These are phyloP conservation scores for Fragum fragum DNA, from an alignment of 2,888 invertebrate species.

Conservation along the genomic window DNA sequence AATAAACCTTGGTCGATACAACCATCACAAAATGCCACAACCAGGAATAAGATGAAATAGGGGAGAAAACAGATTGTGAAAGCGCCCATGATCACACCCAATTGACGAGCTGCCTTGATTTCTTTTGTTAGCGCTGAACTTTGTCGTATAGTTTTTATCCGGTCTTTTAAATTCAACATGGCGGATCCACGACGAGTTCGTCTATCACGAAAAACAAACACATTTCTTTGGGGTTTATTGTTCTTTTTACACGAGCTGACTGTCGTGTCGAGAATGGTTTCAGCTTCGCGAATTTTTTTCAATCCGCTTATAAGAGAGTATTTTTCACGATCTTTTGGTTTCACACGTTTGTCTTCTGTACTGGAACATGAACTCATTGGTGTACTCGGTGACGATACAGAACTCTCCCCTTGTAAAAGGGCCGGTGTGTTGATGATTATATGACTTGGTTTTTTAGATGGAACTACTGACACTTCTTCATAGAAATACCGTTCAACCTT, in stretches of 20 bases:
- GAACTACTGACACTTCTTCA: conserved; percentile 74
- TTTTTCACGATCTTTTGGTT: conserved; percentile 63
- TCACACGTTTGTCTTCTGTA: conserved; percentile 65
- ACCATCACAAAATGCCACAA: conserved; percentile 88
- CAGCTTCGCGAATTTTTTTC: conserved; percentile 71
- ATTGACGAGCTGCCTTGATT: conserved; percentile 89
- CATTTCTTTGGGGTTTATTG: conserved; percentile 46
- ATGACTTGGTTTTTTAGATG: conserved; percentile 48
- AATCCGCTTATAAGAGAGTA: conserved; percentile 74
- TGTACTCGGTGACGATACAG: conserved; percentile 63
- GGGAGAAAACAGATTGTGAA: conserved; percentile 89
- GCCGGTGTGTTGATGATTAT: conserved; percentile 42
- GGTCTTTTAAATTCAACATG: conserved; percentile 74
- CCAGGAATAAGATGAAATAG: conserved; percentile 89
- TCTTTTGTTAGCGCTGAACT: conserved; percentile 84
- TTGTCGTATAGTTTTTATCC: conserved; percentile 78
- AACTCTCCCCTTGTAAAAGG: conserved; percentile 51
- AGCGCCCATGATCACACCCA: conserved; percentile 89
- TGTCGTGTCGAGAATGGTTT: conserved; percentile 75
- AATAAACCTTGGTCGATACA: conserved; percentile 87
- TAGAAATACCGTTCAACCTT: conserved; percentile 82
- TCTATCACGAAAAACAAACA: conserved; percentile 74
- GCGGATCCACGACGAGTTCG: conserved; percentile 67
- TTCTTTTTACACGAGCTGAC: conserved; percentile 61
- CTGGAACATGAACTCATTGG: conserved; percentile 65